These are phyloP conservation scores for Orchesella flavescens DNA, from an alignment of 2,888 invertebrate genomes.

Conservation along the genomic window DNA sequence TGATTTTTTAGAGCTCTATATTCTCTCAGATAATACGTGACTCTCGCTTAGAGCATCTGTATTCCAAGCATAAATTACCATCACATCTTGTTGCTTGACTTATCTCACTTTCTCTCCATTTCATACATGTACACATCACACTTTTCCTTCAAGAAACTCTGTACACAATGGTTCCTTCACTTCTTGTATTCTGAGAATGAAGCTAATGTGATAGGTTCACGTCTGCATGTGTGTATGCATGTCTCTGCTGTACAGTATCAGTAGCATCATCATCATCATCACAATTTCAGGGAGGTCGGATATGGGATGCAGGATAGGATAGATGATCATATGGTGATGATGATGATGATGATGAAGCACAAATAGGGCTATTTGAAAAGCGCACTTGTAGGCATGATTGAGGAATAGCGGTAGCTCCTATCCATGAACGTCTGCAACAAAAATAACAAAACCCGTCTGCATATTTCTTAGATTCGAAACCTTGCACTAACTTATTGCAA, in stretches of 20 bases:
- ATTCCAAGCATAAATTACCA: conserved; percentile 60
- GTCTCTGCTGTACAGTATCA: too few relatives aligned
- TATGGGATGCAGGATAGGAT: neutral
- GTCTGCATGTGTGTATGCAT: neutral
- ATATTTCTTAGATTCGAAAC: neutral
- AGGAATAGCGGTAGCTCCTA: neutral
- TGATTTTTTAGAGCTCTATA: conserved; percentile 55
- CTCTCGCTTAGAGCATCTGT: conserved; percentile 54
- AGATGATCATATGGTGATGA: too few relatives aligned
- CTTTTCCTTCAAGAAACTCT: conserved; percentile 16
- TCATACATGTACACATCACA: conserved; percentile 41
- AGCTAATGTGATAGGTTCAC: conserved; percentile 15
- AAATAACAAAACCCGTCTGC: neutral
- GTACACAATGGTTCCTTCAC: conserved; percentile 34
- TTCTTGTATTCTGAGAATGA: conserved; percentile 24
- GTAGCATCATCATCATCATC: too few relatives aligned
- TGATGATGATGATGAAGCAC: conserved; percentile 48
- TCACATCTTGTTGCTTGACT: conserved; percentile 59
- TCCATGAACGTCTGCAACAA: conserved; percentile 16
- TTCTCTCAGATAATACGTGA: conserved; percentile 58
- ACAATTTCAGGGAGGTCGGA: too few relatives aligned
- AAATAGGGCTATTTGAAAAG: conserved; percentile 47
- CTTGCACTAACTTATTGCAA: conserved; percentile 8
- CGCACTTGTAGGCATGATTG: conserved; percentile 14
- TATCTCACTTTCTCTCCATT: conserved; percentile 35